Base-by-base conservation (phyloP, 92 coral and sea anemone genomes). In the Umimayanthus chanpuru region DNA sequence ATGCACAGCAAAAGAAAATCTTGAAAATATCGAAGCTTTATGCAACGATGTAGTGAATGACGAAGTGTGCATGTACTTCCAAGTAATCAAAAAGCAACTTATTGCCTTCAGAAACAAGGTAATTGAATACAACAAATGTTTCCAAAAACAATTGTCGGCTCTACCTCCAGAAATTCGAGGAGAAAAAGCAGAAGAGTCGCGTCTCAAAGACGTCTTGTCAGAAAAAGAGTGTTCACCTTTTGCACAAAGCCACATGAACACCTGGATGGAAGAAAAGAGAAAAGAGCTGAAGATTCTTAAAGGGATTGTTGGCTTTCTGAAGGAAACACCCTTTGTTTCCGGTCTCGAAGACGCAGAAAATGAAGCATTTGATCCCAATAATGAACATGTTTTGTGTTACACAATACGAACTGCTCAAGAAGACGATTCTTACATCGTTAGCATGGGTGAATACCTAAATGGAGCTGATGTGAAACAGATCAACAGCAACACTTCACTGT, bases 151-250 rank as follows among this genome's bases (percentile, higher is more conserved):
- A 20, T 61, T 89, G 77, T 18, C 77, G 30, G 23, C 88, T 26
- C 23, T 89, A 28, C 85, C 84, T 76, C 91, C 91, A 53, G 39
- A 49, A 30, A 72, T 80, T 29, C 67, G 90, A 80, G 87, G 73
- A 47, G 87, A 87, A 47, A 73, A 61, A 56, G 44, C 53, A 18
- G 81, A 86, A 9, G 89, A 86, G 36, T 36, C 53, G 47, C 67
- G 36, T 21, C 85, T 89, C 25, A 75, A 73, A 66, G 68, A 84
- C 40, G 23, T 66, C 30, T 76, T 89, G 38, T 40, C 77, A 40
- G 67, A 89, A 32, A 89, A 89, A 58, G 91, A 89, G 82, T 15
- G 55, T 26, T 89, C 91, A 49, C 91, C 89, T 11, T 89, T 89
- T 39, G 76, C 91, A 64, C 88, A 56, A 68, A 75, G 55, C 20